Percentiles rank a stretch among this genome's conserved stretches.
Conservation (phyloP, 1,140 invertebrate genomes). For the Cardiocondyla obscurior region DNA sequence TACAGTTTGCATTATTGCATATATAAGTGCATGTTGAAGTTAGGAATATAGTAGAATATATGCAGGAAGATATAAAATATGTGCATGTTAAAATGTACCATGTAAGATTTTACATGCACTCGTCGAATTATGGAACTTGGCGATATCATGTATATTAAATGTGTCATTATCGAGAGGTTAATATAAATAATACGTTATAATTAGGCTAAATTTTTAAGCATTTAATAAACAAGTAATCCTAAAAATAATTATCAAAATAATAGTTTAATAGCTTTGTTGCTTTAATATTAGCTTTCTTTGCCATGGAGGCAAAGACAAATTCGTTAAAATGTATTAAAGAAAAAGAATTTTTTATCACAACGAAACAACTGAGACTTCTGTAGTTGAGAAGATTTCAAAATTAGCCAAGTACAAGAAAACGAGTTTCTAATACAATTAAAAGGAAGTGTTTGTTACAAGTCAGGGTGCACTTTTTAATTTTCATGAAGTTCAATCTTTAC, state of each 20-base stretch:
- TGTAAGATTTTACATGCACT: not conserved
- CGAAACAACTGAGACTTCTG: not conserved
- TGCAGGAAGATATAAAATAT: constrained; percentile 11
- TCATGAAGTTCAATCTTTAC: constrained; percentile 1
- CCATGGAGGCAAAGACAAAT: not conserved
- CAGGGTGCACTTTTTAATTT: constrained; percentile 22
- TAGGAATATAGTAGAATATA: constrained; percentile 23
- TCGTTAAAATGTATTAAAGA: not conserved
- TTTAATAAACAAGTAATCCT: not conserved
- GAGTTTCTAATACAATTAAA: constrained; percentile 1
- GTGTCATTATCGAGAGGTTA: not conserved
- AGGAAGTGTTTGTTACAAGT: not conserved
- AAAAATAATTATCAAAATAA: not conserved
- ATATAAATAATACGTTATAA: not conserved
- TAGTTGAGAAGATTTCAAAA: not conserved
- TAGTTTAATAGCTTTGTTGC: not conserved
- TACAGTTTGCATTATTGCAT: constrained; percentile 12
- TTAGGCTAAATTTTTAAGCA: not conserved
- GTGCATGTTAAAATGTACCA: constrained; percentile 27
- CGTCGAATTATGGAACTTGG: not conserved
- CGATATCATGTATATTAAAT: constrained; percentile 2
- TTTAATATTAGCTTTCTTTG: not conserved
- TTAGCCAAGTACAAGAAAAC: not conserved
- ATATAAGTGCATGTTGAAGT: constrained; percentile 19
- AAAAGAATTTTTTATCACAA: not conserved